Evolutionary conservation across 2,113 vertebrate genomes (phyloP).

Genomic region (Grallaria varia): DNA sequence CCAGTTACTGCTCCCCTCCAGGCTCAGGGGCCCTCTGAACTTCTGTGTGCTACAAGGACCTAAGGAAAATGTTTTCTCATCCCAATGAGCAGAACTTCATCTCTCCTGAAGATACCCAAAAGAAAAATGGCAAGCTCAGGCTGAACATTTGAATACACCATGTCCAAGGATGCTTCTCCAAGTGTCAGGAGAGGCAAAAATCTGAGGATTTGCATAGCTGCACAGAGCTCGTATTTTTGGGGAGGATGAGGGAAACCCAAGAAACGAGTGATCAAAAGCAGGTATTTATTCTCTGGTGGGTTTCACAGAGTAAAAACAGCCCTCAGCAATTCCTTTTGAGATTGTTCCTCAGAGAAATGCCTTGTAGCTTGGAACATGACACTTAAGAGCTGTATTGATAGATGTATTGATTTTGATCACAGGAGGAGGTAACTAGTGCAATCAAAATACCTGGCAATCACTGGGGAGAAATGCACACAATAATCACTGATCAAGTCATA

Average conservation of each 20-base stretch:
- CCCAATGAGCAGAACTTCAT: background rate
- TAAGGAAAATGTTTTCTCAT: background rate
- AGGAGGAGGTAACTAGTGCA: background rate
- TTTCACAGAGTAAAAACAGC: background rate
- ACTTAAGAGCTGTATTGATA: background rate
- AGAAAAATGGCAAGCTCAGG: background rate
- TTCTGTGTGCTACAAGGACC: background rate
- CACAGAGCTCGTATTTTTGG: background rate
- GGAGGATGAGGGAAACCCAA: background rate
- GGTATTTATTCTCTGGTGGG: background rate
- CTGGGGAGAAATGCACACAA: background rate
- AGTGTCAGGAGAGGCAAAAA: background rate
- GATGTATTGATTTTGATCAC: background rate
- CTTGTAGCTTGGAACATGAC: background rate
- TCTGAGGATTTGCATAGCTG: background rate
- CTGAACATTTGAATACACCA: background rate
- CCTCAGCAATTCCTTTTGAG: background rate
- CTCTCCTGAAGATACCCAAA: background rate
- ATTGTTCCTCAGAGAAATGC: background rate
- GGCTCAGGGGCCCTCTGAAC: background rate
- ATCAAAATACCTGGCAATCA: background rate
- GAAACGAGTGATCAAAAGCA: background rate
- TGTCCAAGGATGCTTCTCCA: background rate
- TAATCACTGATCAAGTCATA: background rate
- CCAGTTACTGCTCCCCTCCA: background rate